Conservation (phyloP, 1,140 invertebrate genomes). For the Patella vulgata region DNA sequence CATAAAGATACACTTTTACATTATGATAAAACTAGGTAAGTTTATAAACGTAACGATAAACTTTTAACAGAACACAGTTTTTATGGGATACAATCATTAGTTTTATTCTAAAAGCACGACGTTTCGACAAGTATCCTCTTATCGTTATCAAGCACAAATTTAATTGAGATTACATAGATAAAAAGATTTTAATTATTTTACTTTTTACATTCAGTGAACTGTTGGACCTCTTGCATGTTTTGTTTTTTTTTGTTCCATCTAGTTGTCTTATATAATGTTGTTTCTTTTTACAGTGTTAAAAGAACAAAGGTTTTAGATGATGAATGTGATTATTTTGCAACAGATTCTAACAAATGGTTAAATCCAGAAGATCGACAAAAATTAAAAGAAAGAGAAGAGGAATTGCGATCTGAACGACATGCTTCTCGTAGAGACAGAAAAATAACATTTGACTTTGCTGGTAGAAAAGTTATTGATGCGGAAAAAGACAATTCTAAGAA, state of each 20-base stretch:
- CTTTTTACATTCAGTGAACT: not conserved
- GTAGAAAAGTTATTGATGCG: conserved; percentile 69
- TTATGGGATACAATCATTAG: no score
- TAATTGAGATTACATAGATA: not conserved
- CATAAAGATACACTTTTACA: conserved; percentile 86
- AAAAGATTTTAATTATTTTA: not conserved
- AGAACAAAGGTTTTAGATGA: conserved; percentile 94
- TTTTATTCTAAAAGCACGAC: no score
- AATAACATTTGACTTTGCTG: conserved; percentile 86
- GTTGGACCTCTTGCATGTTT: no score
- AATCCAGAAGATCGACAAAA: conserved; percentile 76
- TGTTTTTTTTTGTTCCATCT: no score
- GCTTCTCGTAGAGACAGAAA: conserved; percentile 76
- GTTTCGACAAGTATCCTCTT: no score
- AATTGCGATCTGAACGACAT: conserved; percentile 77
- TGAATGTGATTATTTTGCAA: conserved; percentile 91
- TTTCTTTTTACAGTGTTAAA: conserved; percentile 77
- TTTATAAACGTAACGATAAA: conserved; percentile 2
- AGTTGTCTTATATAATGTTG: no score
- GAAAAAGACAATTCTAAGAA: conserved; percentile 59
- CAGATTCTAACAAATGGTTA: conserved; percentile 82
- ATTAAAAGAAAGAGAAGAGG: conserved; percentile 77
- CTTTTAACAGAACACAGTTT: no score
- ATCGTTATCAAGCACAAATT: no score
- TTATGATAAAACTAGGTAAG: conserved; percentile 83